phyloP scores from a whole-genome alignment of 2,888 invertebrate genomes.

The Slavum lentiscoides region DNA sequence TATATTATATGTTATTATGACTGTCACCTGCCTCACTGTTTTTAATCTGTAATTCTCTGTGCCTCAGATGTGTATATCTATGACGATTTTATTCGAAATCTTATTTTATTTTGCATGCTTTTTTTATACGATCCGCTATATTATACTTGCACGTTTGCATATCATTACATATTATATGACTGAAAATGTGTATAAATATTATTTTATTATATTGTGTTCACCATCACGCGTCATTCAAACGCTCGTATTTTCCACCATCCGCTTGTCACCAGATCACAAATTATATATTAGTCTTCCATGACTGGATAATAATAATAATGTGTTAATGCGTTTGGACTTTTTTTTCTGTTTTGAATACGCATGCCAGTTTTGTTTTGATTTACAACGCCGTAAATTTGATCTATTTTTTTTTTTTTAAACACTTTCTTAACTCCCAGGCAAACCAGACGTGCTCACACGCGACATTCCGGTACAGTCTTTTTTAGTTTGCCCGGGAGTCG shows the following conservation, averaged over 20 bases:
- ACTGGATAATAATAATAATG: not conserved
- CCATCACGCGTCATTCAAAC: conserved; percentile 3
- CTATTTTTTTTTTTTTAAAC: too few relatives aligned
- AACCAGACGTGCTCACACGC: not conserved
- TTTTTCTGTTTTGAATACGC: not conserved
- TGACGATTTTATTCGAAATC: conserved; percentile 30
- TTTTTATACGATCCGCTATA: conserved; percentile 23
- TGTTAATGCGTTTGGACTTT: not conserved
- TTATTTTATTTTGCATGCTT: conserved; percentile 37
- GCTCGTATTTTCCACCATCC: conserved; percentile 1
- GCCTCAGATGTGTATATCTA: conserved; percentile 48
- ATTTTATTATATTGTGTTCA: not conserved
- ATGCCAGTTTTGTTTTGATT: conserved; percentile 9
- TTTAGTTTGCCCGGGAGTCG: not conserved
- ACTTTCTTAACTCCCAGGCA: too few relatives aligned
- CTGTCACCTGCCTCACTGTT: conserved; percentile 57
- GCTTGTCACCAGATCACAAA: not conserved
- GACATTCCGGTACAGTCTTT: not conserved
- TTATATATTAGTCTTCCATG: not conserved
- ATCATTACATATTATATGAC: too few relatives aligned
- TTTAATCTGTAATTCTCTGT: conserved; percentile 51
- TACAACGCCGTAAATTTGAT: not conserved
- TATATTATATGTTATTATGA: conserved; percentile 46
- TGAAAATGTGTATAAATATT: not conserved
- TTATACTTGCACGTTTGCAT: not conserved